Evolutionary conservation across 2,888 invertebrate genomes (phyloP).

Genomic region (Trachelus tabidus): DNA sequence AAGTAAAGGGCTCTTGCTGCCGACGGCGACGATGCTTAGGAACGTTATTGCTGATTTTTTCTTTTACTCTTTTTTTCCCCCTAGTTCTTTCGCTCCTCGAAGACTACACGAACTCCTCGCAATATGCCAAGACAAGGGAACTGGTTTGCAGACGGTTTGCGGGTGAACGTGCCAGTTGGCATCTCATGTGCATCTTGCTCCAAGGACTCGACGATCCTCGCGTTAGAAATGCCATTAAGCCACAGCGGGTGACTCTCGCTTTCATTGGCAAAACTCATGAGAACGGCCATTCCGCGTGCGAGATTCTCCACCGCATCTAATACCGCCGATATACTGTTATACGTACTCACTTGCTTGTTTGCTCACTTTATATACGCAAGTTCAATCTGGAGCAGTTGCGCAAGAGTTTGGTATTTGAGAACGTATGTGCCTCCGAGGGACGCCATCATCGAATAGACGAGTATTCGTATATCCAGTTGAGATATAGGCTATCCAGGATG

Average conservation of each 20-base stretch:
- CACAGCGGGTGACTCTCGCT: slow-evolving; percentile 14
- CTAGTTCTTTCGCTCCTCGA: neutral
- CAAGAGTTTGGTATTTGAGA: neutral
- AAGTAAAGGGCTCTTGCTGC: neutral
- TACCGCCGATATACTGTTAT: neutral
- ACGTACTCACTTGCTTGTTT: neutral
- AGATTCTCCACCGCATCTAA: neutral
- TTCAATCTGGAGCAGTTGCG: slow-evolving; percentile 1
- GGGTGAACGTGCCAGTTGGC: slow-evolving; percentile 44
- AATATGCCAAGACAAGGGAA: slow-evolving; percentile 28
- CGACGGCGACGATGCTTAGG: neutral
- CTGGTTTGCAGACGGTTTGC: slow-evolving; percentile 36
- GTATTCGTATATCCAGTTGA: neutral
- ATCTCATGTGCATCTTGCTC: slow-evolving; percentile 27
- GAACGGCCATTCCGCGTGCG: neutral
- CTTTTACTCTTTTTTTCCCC: neutral
- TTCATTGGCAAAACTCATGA: neutral
- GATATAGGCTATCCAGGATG: neutral
- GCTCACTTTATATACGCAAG: neutral
- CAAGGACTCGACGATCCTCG: slow-evolving; percentile 36
- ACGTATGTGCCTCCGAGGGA: neutral
- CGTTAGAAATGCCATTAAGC: slow-evolving; percentile 43
- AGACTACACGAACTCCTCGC: neutral
- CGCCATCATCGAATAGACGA: neutral
- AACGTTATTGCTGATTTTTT: neutral